Conservation (phyloP, 1,140 invertebrate genomes). For the Drosophila miranda region DNA sequence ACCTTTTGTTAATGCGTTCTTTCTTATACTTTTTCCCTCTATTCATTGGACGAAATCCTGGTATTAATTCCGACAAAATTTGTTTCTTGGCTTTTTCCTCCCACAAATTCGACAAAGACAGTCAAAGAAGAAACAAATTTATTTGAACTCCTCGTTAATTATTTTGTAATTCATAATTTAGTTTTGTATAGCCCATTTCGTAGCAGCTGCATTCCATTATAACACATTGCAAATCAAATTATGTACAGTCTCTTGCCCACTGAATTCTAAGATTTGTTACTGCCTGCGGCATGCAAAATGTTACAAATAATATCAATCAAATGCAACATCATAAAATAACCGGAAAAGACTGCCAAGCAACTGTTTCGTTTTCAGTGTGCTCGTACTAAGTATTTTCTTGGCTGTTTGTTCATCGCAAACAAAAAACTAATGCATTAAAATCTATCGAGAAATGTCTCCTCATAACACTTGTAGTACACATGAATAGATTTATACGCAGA, state of each 20-base stretch:
- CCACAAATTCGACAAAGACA: constrained; percentile 27
- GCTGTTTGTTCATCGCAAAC: constrained; percentile 47
- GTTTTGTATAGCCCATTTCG: constrained; percentile 36
- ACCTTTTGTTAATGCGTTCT: constrained; percentile 34
- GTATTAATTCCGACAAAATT: constrained; percentile 18
- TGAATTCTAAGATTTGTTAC: constrained; percentile 60
- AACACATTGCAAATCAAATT: constrained; percentile 27
- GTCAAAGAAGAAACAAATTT: constrained; percentile 18
- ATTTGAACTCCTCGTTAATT: constrained; percentile 10
- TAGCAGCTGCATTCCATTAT: constrained; percentile 53
- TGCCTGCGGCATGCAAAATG: constrained; percentile 71
- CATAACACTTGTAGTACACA: constrained; percentile 43
- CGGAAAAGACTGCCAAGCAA: constrained; percentile 12
- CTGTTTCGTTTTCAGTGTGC: constrained; percentile 19
- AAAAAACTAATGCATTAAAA: constrained; percentile 19
- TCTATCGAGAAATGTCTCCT: constrained; percentile 16
- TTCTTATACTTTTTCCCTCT: constrained; percentile 15
- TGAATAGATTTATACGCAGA: not conserved
- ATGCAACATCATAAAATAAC: constrained; percentile 33
- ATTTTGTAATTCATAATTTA: constrained; percentile 23
- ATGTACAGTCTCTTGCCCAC: constrained; percentile 63
- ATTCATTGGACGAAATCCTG: constrained; percentile 13
- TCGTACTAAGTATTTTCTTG: constrained; percentile 49
- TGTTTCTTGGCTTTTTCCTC: constrained; percentile 32
- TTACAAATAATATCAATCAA: constrained; percentile 22